phyloP scores from a whole-genome alignment of 2,797 vertebrate genomes.

The Pempheris klunzingeri region DNA sequence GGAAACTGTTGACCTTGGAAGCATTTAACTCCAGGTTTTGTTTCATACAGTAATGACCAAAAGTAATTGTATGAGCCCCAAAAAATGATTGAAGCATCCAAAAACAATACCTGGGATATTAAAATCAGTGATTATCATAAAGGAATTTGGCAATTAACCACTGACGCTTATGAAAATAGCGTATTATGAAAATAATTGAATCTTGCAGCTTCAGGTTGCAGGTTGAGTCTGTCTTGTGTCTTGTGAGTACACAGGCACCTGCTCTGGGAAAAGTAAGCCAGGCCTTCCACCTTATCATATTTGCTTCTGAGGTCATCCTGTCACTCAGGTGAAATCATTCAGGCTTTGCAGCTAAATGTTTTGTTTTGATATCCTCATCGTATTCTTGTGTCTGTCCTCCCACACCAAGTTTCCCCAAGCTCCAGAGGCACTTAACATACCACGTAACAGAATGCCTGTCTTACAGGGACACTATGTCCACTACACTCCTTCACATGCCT shows the following conservation, averaged over 20 bases:
- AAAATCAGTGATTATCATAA: not conserved
- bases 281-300: conserved; percentile 23
- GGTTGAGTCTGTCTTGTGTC: not conserved
- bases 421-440: conserved; percentile 73
- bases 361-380: conserved; percentile 46
- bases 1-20: conserved; percentile 2
- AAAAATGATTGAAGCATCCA: not conserved
- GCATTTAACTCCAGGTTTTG: conserved; percentile 27
- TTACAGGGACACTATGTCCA: conserved; percentile 65
- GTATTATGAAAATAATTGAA: not conserved
- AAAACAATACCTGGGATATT: conserved; percentile 17
- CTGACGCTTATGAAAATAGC: conserved; percentile 4
- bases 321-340: conserved; percentile 29
- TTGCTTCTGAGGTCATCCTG: conserved; percentile 13
- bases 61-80: not conserved
- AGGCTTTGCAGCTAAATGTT: conserved; percentile 15
- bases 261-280: conserved; percentile 16
- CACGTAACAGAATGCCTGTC: conserved; percentile 63
- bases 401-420: conserved; percentile 29
- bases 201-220: not conserved
- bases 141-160: conserved; percentile 10
- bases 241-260: conserved; percentile 20
- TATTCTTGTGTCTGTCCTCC: conserved; percentile 33
- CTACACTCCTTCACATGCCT: conserved; percentile 67
- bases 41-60: conserved; percentile 11